A percentile compares a stretch with the other conserved stretches of the same genome.
Evolutionary conservation across 2,888 invertebrate species (phyloP).

Genomic region (Allygus modestus): DNA sequence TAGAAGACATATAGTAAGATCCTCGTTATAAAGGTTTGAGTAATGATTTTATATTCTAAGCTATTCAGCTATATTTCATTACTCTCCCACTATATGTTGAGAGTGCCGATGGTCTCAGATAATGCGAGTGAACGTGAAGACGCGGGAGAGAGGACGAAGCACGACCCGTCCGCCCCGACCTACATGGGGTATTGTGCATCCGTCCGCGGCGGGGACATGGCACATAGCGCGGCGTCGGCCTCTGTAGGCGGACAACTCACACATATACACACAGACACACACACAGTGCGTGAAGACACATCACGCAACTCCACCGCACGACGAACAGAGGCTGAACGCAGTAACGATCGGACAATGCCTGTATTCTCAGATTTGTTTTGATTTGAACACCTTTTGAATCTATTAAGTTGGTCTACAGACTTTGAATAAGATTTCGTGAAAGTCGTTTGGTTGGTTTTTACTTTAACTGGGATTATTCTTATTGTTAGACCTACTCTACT

Average conservation of each 20-base stretch:
- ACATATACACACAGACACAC: neutral
- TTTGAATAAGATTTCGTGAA: too few species aligned
- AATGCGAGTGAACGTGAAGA: neutral
- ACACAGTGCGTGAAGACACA: neutral
- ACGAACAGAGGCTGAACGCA: neutral
- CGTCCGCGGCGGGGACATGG: neutral
- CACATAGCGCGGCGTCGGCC: neutral
- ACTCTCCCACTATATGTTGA: neutral
- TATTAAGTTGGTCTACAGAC: too few species aligned
- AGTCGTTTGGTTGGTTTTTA: too few species aligned
- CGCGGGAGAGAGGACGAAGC: neutral
- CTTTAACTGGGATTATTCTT: too few species aligned
- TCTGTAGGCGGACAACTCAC: neutral
- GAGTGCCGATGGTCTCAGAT: neutral
- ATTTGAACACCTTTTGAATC: neutral
- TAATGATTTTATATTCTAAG: too few species aligned
- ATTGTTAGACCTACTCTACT: too few species aligned
- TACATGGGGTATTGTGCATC: neutral
- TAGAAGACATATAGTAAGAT: too few species aligned
- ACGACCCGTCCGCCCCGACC: neutral
- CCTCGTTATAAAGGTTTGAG: too few species aligned
- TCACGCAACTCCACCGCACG: neutral
- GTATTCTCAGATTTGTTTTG: neutral
- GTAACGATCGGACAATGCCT: neutral
- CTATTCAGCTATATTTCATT: too few species aligned